Evolutionary conservation across 2,113 vertebrate genomes (phyloP).

Genomic region (Scatophagus argus): DNA sequence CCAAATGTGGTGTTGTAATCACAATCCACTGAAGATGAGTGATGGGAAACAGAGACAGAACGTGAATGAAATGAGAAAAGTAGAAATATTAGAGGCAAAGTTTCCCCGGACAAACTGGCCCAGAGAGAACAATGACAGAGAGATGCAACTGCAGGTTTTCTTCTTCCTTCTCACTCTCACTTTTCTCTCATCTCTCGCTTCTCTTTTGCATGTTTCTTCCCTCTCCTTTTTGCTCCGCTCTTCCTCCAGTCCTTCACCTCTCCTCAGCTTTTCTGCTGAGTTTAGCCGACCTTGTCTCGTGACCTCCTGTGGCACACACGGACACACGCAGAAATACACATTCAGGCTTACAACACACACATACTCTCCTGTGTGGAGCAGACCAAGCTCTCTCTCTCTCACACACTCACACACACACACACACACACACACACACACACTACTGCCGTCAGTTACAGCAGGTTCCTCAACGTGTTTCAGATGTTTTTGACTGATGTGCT

Average conservation of each 20-base stretch:
- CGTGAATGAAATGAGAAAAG: neutral
- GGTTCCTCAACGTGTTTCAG: neutral
- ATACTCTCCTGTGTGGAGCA: conserved; percentile 11
- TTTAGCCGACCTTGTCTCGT: conserved; percentile 76
- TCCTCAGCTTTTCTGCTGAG: conserved; percentile 50
- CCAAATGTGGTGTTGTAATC: neutral
- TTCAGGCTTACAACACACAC: conserved; percentile 11
- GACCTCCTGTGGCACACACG: conserved; percentile 29
- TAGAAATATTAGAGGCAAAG: neutral
- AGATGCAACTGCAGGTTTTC: conserved; percentile 19
- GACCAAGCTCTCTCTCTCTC: too few relatives aligned
- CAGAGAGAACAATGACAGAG: conserved; percentile 10
- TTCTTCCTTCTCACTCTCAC: conserved; percentile 1
- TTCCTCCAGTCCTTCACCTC: conserved; percentile 31
- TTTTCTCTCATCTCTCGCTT: conserved; percentile 26
- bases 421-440: conserved; percentile 13
- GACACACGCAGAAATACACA: conserved; percentile 24
- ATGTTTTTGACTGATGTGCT: neutral
- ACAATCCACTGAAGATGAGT: neutral
- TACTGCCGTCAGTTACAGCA: neutral
- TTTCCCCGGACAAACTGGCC: neutral
- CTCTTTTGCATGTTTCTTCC: conserved; percentile 2
- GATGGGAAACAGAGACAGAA: neutral
- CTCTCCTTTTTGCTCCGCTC: neutral
- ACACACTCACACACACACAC: neutral